phyloP scores from a whole-genome alignment of 2,797 vertebrate species.

The Falco berigora region DNA sequence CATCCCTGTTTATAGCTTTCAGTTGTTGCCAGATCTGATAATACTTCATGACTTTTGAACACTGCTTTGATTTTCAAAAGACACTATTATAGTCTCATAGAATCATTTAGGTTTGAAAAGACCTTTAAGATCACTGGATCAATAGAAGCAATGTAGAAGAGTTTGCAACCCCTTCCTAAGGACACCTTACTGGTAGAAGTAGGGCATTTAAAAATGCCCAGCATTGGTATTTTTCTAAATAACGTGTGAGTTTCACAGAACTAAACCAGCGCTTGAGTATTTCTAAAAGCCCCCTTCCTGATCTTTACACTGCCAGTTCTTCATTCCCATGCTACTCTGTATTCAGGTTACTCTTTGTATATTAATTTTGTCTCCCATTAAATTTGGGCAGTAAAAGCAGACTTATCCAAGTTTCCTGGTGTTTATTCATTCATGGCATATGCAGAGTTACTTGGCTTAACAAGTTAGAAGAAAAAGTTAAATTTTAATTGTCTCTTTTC shows the following conservation, averaged over 20 bases:
- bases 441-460: neutral
- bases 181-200: neutral
- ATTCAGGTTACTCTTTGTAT: neutral
- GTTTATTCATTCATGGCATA: neutral
- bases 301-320: neutral
- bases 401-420: neutral
- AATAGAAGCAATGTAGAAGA: neutral
- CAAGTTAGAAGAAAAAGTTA: neutral
- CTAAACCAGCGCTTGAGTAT: neutral
- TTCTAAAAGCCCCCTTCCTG: neutral
- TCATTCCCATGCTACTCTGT: neutral
- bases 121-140: neutral
- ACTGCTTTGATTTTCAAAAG: neutral
- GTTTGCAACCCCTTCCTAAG: neutral
- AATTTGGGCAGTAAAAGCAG: neutral
- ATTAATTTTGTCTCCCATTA: neutral
- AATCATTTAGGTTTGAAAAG: neutral
- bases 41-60: neutral
- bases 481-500: constrained; percentile 17
- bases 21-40: neutral
- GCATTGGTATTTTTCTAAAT: neutral
- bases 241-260: neutral
- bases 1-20: neutral
- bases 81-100: neutral
- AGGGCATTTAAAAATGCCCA: neutral